These are phyloP conservation scores for Scatophagus argus DNA, from an alignment of 2,113 vertebrate genomes.

Conservation along the genomic window DNA sequence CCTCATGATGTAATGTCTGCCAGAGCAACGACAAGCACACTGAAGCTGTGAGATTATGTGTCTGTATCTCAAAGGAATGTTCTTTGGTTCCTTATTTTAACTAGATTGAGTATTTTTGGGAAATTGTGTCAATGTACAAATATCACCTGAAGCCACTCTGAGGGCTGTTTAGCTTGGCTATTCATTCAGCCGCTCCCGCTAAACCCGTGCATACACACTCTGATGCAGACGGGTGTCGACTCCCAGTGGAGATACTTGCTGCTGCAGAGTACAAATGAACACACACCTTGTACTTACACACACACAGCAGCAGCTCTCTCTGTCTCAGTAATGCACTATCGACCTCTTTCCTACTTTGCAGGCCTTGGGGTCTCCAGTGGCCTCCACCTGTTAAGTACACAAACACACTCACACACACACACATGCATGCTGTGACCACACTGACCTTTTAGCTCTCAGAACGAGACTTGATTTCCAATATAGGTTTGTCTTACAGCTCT, in stretches of 20 bases:
- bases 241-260: constrained; percentile 42
- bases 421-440: constrained; percentile 54
- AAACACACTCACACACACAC: constrained; percentile 45
- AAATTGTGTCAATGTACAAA: constrained; percentile 29
- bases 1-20: constrained; percentile 70
- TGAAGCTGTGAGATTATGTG: constrained; percentile 22
- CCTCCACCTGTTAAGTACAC: constrained; percentile 71
- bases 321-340: constrained; percentile 78
- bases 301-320: constrained; percentile 6
- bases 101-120: constrained; percentile 21
- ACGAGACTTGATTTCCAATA: constrained; percentile 81
- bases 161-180: constrained; percentile 13
- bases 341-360: constrained; percentile 75
- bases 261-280: constrained; percentile 50
- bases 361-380: constrained; percentile 75
- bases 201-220: constrained; percentile 26
- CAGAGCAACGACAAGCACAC: constrained; percentile 13
- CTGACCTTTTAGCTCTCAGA: constrained; percentile 75
- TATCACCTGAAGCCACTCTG: constrained; percentile 20
- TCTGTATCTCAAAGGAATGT: not conserved
- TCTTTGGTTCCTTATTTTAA: not conserved
- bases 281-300: constrained; percentile 46
- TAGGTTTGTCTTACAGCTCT: constrained; percentile 70
- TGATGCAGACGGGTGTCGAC: constrained; percentile 38
- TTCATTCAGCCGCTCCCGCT: constrained; percentile 21